Conservation (phyloP, 2,888 invertebrate species). For the Morpho helenor region DNA sequence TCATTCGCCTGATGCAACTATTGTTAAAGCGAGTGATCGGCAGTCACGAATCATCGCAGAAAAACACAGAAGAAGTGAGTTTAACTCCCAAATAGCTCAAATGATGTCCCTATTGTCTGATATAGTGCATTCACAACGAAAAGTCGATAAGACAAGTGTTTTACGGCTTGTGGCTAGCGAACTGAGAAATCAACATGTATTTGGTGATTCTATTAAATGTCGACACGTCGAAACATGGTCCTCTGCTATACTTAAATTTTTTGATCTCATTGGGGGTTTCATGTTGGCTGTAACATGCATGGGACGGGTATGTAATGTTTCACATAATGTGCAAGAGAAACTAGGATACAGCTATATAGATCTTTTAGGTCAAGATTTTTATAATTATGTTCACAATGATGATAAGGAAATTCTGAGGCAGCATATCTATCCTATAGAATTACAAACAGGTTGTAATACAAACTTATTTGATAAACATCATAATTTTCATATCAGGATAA, state of each 20-base stretch:
- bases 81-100: constrained; percentile 91
- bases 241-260: constrained; percentile 79
- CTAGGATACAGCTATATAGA: constrained; percentile 94
- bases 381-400: constrained; percentile 89
- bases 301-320: constrained; percentile 92
- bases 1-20: constrained; percentile 59
- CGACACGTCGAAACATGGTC: constrained; percentile 72
- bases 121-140: constrained; percentile 88
- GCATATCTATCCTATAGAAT: constrained; percentile 81
- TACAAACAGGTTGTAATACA: constrained; percentile 55
- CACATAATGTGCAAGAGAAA: constrained; percentile 89
- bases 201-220: constrained; percentile 75
- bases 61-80: constrained; percentile 92
- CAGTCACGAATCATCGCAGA: constrained; percentile 93
- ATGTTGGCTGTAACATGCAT: constrained; percentile 88
- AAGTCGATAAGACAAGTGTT: constrained; percentile 95
- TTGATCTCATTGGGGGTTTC: constrained; percentile 87
- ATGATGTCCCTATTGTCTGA: constrained; percentile 91
- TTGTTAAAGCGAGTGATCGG: constrained; percentile 83
- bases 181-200: constrained; percentile 87
- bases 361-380: constrained; percentile 92
- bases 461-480: constrained; percentile 68
- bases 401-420: constrained; percentile 88
- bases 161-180: constrained; percentile 92
- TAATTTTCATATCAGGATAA: constrained; percentile 79